Evolutionary conservation across 2,888 invertebrate species (phyloP), one percentile per base, ranked within the genome.

Genomic region (Drosophila kambysellisi): DNA sequence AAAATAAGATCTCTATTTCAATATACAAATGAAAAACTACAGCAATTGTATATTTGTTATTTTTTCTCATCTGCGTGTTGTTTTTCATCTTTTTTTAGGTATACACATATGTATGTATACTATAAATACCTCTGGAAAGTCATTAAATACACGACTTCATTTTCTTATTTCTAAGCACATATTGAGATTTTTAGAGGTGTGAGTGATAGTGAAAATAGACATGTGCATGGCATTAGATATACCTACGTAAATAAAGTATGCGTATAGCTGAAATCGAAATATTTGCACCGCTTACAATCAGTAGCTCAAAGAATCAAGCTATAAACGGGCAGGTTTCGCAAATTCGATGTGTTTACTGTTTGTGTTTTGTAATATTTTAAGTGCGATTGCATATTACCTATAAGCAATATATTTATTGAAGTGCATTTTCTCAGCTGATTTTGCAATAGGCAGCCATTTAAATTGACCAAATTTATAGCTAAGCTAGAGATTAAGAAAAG

Each of bases 121-220:
- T 54, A 29, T 25, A 39, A 37, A 48, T 65, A 71, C 30, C 32
- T 53, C 33, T 48, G n/a, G 11, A 63, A 32, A 60, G 29, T 58
- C 56, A 67, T 67, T 62, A 56, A 64, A 58, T 32, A 59, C 51
- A 33, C 30, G n/a, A 52, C 61, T 68, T 61, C 37, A 46, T 69
- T 37, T 39, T 33, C 59, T 20, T n/a, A 46, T 35, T 20, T 35
- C 35, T 29, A 29, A 29, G 33, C 53, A 62, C 30, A 53, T 41
- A 39, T 25, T 29, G 4, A 9, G 17, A 17, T 15, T 39, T 60
- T 15, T 5, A 37, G 32, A 51, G 39, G 35, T 29, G 48, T 30
- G 29, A 20, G 37, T 50, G 60, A 41, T 57, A 33, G 32, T n/a
- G 32, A 41, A 61, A 29, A 33, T 17, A 46, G 1, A 8, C n/a